Evolutionary conservation across 2,888 invertebrate genomes (phyloP).

Genomic region (Xestia rhomboidea): DNA sequence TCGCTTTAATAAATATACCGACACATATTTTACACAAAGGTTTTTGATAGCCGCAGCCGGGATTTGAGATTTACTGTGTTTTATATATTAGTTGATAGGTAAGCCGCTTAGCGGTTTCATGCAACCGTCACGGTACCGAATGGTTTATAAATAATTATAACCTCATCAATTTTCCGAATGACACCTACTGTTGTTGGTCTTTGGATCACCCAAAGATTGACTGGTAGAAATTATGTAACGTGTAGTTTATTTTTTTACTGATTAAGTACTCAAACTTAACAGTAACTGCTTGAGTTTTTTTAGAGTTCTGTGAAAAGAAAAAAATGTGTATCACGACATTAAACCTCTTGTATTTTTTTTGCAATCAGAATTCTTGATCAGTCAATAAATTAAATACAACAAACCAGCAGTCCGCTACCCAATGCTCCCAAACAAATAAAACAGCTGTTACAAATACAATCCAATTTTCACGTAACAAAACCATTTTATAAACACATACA

Average conservation of each 20-base stretch:
- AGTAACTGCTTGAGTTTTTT: no score
- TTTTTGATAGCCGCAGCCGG: conserved; percentile 43
- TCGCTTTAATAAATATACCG: conserved; percentile 45
- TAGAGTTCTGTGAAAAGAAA: no score
- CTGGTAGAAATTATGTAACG: background rate
- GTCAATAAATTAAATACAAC: background rate
- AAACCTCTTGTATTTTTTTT: background rate
- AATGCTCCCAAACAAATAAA: background rate
- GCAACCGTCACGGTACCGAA: conserved; percentile 14
- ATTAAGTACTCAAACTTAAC: no score
- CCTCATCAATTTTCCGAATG: background rate
- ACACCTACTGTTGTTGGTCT: background rate
- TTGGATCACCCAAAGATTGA: background rate
- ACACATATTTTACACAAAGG: conserved; percentile 48
- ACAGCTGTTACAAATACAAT: background rate
- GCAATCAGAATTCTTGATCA: background rate
- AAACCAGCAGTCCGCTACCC: background rate
- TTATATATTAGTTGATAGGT: conserved; percentile 41
- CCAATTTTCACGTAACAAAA: conserved; percentile 17
- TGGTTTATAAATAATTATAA: conserved; percentile 18
- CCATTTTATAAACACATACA: background rate
- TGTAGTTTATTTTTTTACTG: no score
- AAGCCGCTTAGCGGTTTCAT: conserved; percentile 42
- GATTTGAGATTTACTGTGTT: conserved; percentile 47
- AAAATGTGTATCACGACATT: background rate